A percentile compares a stretch with the other conserved stretches of the same genome.
Conservation (phyloP, 30 jellyfish, hydroid and myxozoan genomes). For the Aurelia aurita region DNA sequence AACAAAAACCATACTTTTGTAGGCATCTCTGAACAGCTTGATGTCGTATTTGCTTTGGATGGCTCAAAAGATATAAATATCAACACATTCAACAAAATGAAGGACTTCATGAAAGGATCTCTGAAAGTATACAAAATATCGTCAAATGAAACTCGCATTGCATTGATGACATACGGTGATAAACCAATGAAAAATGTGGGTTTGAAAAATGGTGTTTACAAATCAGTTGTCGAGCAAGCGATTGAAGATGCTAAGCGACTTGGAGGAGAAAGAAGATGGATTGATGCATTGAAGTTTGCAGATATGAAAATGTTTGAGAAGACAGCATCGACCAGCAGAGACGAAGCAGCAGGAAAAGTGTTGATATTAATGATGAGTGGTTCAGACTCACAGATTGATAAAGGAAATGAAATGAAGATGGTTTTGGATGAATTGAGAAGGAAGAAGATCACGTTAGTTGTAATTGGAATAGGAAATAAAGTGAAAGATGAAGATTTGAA, state of each 20-base stretch:
- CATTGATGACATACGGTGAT: conserved; percentile 61
- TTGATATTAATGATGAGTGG: conserved; percentile 37
- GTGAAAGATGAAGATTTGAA: conserved; percentile 1
- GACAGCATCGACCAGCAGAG: not conserved
- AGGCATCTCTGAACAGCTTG: too few species aligned
- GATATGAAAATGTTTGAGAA: conserved; percentile 36
- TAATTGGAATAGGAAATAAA: conserved; percentile 50
- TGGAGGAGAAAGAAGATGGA: conserved; percentile 58
- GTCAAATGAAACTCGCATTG: conserved; percentile 49
- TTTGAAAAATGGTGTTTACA: conserved; percentile 26
- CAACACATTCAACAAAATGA: conserved; percentile 46
- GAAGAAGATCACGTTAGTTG: not conserved
- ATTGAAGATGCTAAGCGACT: conserved; percentile 5
- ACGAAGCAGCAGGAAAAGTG: conserved; percentile 24
- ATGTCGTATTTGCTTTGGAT: conserved; percentile 77
- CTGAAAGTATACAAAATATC: conserved; percentile 59
- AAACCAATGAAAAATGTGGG: not conserved
- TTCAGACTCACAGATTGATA: not conserved
- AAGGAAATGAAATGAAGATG: not conserved
- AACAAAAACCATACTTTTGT: too few species aligned
- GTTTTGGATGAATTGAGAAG: conserved; percentile 3
- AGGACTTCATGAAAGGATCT: conserved; percentile 58
- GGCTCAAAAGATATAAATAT: conserved; percentile 50
- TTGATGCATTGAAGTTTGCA: conserved; percentile 13
- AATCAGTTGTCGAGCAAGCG: conserved; percentile 31